Base-by-base conservation (phyloP, 2,888 invertebrate species). In the Mesoligia furuncula region DNA sequence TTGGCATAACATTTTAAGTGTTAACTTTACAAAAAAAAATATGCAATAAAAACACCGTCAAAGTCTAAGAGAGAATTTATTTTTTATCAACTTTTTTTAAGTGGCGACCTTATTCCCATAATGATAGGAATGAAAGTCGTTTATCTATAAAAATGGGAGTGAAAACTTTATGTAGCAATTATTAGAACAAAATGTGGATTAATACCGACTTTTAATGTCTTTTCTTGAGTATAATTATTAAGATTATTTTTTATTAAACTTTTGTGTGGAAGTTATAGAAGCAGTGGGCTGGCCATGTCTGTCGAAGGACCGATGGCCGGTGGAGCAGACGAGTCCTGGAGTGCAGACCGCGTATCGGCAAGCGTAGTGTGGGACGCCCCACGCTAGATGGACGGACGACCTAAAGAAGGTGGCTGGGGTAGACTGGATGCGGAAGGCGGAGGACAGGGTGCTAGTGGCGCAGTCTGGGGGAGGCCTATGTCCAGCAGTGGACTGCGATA, bases 1-100 rank as follows among this genome's bases (percentile, higher is more conserved):
- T 85, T 82, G 83, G 74, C 84, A 82, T 89, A 87, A 85, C 83
- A 79, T 87, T 86, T 89, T 87, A 89, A 89, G 87, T 87, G 86
- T 83, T 79, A 83, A 83, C 73, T 84, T 82, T 59, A 73, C 20
- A 80, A 81, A 84, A 81, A 81, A 83, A 88, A 87, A 88, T 83
- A 61, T 59, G 68, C 77, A 80, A 85, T 89, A 88, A 89, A 89
- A 89, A 77, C 51, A 51, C 77, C 84, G 78, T 88, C 76, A 87
- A 85, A 75, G 80, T 86, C 54, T 73, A 15, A 67, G 61, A 71
- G 9, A 64, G 73, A 79, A 78, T 75, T 77, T 77, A 78, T 80
- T 72, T 85, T 73, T 79, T 75, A 66, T 73, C 27, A 74, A 77
- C 42, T 75, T 64, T 62, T 67, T 76, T 72, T 64, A 65, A 67